phyloP scores from a whole-genome alignment of 2,113 vertebrate genomes.

The Stegastes partitus region DNA sequence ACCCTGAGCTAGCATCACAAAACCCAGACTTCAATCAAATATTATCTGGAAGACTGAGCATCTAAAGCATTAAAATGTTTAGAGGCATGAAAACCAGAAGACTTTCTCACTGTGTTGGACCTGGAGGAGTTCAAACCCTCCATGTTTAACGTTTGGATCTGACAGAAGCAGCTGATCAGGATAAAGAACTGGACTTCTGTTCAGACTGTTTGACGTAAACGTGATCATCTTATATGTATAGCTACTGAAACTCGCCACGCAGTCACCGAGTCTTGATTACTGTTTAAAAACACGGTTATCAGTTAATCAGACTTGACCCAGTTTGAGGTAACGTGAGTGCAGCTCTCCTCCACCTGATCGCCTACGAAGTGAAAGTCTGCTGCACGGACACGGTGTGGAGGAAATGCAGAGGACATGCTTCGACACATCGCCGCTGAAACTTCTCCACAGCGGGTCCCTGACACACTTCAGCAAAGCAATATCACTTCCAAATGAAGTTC shows the following conservation, averaged over 20 bases:
- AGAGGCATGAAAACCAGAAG: neutral
- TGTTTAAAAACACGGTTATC: neutral
- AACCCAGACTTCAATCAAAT: neutral
- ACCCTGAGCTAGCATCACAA: neutral
- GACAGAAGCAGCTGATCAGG: neutral
- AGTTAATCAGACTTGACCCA: no score
- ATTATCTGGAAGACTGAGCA: neutral
- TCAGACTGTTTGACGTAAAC: no score
- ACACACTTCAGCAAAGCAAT: constrained; percentile 13
- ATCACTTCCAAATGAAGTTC: constrained; percentile 19
- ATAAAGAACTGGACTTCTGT: neutral
- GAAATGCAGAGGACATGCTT: constrained; percentile 3
- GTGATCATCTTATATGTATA: no score
- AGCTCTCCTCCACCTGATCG: neutral
- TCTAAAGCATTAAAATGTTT: neutral
- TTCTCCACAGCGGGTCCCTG: constrained; percentile 21
- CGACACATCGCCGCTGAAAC: neutral
- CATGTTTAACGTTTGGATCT: no score
- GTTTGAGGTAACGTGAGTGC: constrained; percentile 1
- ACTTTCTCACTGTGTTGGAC: neutral
- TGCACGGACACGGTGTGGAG: neutral
- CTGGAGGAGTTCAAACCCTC: neutral
- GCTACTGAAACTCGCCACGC: neutral
- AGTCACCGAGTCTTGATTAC: neutral
- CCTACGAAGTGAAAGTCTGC: neutral